Evolutionary conservation across 2,797 vertebrate species (phyloP).

Genomic region (Pseudochaenichthys georgianus): DNA sequence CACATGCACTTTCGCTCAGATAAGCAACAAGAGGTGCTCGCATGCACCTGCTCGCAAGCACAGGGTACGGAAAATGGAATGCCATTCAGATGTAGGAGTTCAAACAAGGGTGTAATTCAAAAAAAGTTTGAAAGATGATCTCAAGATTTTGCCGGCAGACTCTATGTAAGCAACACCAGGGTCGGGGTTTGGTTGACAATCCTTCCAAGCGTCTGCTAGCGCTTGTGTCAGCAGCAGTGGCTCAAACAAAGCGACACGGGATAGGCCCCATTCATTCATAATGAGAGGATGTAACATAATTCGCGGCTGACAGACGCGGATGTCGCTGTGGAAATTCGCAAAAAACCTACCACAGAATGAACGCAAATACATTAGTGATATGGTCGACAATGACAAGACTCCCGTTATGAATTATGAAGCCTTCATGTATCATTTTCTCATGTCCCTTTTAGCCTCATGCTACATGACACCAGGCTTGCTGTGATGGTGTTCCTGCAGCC

Average conservation of each 20-base stretch:
- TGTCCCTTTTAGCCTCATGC: constrained; percentile 19
- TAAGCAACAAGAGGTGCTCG: constrained; percentile 30
- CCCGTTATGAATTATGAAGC: constrained; percentile 36
- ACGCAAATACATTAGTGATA: constrained; percentile 25
- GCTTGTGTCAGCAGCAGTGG: constrained; percentile 48
- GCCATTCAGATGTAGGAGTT: constrained; percentile 34
- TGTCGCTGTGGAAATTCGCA: constrained; percentile 35
- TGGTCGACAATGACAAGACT: constrained; percentile 19
- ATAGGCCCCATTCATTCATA: constrained; percentile 69
- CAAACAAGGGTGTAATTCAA: constrained; percentile 23
- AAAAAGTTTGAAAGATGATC: constrained; percentile 54
- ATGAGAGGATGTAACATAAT: constrained; percentile 68
- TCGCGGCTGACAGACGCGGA: constrained; percentile 30
- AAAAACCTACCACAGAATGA: constrained; percentile 17
- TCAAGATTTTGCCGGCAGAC: constrained; percentile 48
- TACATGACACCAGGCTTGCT: constrained; percentile 34
- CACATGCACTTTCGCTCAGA: constrained; percentile 26
- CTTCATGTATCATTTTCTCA: constrained; percentile 26
- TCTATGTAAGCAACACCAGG: constrained; percentile 72
- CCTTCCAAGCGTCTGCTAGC: constrained; percentile 44
- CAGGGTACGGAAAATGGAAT: not conserved
- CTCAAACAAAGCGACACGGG: constrained; percentile 57
- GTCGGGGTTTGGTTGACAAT: constrained; percentile 59
- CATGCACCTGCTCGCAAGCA: constrained; percentile 11
- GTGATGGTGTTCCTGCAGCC: constrained; percentile 39